These are phyloP conservation scores for Pterocles gutturalis DNA, from an alignment of 2,113 vertebrate species.

Conservation along the genomic window DNA sequence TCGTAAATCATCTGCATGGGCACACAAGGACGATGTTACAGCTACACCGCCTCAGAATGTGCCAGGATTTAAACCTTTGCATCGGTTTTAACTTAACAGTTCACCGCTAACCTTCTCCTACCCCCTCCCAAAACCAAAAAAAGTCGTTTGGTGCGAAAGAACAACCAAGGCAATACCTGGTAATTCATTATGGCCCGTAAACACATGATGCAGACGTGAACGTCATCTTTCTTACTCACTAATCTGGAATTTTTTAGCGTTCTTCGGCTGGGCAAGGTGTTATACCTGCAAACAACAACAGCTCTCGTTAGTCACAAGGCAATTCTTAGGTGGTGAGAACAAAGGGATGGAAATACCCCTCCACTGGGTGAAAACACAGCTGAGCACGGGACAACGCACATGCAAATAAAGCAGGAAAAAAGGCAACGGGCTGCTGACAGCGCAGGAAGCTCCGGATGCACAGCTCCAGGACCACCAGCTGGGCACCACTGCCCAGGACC, in stretches of 20 bases:
- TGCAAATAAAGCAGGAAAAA: no score
- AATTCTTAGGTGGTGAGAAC: fast-evolving
- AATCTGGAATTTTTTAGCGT: constrained; percentile 94
- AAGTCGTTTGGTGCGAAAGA: fast-evolving
- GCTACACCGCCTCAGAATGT: not conserved
- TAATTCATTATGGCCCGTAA: constrained; percentile 98
- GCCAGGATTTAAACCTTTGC: fast-evolving
- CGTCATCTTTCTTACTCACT: constrained; percentile 96
- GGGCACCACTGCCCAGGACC: no score
- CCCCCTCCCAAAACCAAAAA: not conserved
- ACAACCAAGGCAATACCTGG: constrained; percentile 80
- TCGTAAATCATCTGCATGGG: not conserved
- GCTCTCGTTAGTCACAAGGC: not conserved
- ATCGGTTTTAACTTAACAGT: not conserved
- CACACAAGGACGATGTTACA: fast-evolving
- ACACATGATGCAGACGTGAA: constrained; percentile 98
- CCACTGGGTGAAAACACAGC: not conserved
- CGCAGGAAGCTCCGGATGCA: no score
- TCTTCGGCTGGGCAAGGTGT: constrained; percentile 92
- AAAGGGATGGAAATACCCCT: not conserved
- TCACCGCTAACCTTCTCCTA: not conserved
- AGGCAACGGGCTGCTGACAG: no score
- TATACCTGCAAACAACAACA: constrained; percentile 81
- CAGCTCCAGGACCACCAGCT: no score
- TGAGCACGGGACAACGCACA: no score